Evolutionary conservation across 2,888 invertebrate genomes (phyloP).

Genomic region (Dicyrtomina minuta): DNA sequence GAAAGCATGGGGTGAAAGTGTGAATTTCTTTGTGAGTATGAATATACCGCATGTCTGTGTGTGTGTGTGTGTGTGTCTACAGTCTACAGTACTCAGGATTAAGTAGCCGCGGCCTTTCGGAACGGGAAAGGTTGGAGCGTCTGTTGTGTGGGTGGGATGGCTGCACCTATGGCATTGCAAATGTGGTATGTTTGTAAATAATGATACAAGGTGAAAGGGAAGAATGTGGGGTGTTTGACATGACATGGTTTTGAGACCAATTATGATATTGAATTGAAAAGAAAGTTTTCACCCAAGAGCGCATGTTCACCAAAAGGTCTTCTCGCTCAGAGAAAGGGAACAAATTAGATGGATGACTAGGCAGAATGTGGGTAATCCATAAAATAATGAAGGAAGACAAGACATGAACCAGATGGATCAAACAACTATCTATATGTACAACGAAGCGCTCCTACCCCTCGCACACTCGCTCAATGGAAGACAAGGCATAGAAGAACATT

Average conservation of each 20-base stretch:
- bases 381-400: constrained; percentile 26
- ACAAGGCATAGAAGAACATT: background rate
- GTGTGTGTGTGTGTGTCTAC: too few species aligned
- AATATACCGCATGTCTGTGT: too few species aligned
- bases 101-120: too few species aligned
- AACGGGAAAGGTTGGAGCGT: too few species aligned
- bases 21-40: too few species aligned
- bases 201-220: background rate
- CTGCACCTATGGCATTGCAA: too few species aligned
- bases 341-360: constrained; percentile 21
- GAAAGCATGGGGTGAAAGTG: too few species aligned
- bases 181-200: constrained; percentile 6
- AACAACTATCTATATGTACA: background rate
- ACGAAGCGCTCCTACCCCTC: too few species aligned
- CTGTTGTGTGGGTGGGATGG: too few species aligned
- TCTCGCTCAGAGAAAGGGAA: background rate
- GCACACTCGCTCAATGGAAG: background rate
- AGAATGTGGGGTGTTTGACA: background rate
- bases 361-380: constrained; percentile 25
- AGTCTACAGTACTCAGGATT: too few species aligned
- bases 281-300: background rate
- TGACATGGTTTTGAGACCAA: constrained; percentile 10
- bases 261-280: constrained; percentile 12
- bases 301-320: background rate
- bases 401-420: constrained; percentile 23